A percentile compares a stretch with the other conserved stretches of the same genome.
Evolutionary conservation across 2,888 invertebrate species (phyloP).

Genomic region (Iphiclides podalirius): DNA sequence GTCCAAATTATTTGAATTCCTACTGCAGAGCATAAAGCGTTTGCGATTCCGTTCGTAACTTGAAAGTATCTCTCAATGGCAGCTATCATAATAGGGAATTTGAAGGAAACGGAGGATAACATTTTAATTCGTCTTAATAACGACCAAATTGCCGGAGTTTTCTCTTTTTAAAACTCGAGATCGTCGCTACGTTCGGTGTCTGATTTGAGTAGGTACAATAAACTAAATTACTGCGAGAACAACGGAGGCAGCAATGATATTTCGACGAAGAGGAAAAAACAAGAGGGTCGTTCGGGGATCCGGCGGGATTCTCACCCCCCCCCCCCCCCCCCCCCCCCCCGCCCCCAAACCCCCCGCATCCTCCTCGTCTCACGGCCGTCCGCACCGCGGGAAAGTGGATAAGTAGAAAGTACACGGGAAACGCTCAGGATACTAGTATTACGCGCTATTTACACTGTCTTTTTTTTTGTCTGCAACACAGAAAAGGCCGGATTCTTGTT

Average conservation of each 20-base stretch:
- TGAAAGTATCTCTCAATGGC: slow-evolving; percentile 10
- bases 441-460: slow-evolving; percentile 51
- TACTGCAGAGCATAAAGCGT: slow-evolving; percentile 6
- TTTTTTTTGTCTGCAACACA: slow-evolving; percentile 32
- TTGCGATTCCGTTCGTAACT: neutral
- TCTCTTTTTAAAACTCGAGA: slow-evolving; percentile 48
- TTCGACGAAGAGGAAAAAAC: slow-evolving; percentile 71
- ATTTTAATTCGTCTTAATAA: slow-evolving; percentile 35
- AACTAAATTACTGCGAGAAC: slow-evolving; percentile 67
- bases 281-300: slow-evolving; percentile 65
- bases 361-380: slow-evolving; percentile 52
- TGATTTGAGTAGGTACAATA: slow-evolving; percentile 57
- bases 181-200: slow-evolving; percentile 47
- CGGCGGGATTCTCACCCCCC: slow-evolving; percentile 63
- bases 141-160: slow-evolving; percentile 46
- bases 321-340: slow-evolving; percentile 51
- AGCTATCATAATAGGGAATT: slow-evolving; percentile 19
- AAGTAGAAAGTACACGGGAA: slow-evolving; percentile 51
- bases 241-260: slow-evolving; percentile 65
- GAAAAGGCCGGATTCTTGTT: slow-evolving; percentile 34
- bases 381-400: slow-evolving; percentile 40
- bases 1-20: slow-evolving; percentile 17
- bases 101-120: slow-evolving; percentile 21
- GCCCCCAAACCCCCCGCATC: no score
- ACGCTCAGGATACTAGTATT: slow-evolving; percentile 52